Conservation (phyloP, 2,888 invertebrate species). For the Neoaliturus tenellus region DNA sequence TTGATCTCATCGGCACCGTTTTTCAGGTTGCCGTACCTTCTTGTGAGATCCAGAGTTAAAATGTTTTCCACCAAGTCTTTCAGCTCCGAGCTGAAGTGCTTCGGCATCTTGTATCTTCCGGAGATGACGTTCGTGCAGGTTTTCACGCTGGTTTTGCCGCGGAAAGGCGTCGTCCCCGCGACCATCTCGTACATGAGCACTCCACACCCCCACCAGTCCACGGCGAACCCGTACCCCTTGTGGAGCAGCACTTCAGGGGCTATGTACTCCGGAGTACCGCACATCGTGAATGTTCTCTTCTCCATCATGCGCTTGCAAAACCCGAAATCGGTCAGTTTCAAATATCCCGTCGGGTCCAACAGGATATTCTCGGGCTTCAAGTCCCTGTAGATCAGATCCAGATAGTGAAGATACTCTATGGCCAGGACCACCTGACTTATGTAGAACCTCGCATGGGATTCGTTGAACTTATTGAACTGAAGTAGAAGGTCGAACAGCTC, state of each 20-base stretch:
- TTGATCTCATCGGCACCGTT: conserved; percentile 93
- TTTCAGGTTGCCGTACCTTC: conserved; percentile 90
- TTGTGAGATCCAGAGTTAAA: conserved; percentile 87
- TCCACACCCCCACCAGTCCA: conserved; percentile 98
- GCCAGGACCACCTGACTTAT: conserved; percentile 93
- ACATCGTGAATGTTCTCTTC: conserved; percentile 75
- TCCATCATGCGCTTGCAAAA: conserved; percentile 83
- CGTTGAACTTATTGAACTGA: conserved; percentile 77
- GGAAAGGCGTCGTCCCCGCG: conserved; percentile 96
- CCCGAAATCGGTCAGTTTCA: conserved; percentile 92
- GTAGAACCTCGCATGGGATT: conserved; percentile 82
- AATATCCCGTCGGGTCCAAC: conserved; percentile 85
- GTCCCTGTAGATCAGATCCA: conserved; percentile 92
- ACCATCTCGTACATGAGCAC: conserved; percentile 93
- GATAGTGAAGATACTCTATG: conserved; percentile 93
- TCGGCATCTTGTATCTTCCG: conserved; percentile 91
- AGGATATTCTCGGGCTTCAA: conserved; percentile 95
- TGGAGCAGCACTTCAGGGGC: conserved; percentile 78
- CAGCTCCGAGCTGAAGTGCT: conserved; percentile 87
- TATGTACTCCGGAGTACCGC: conserved; percentile 78
- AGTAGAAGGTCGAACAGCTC: conserved; percentile 91
- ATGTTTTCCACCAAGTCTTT: conserved; percentile 91
- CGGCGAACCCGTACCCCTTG: conserved; percentile 94
- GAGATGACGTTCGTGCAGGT: conserved; percentile 96
- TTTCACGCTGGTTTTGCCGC: conserved; percentile 92